Percentiles rank a stretch among this genome's conserved stretches.
Evolutionary conservation across 2,888 invertebrate species (phyloP).

Genomic region (Xylota segnis): DNA sequence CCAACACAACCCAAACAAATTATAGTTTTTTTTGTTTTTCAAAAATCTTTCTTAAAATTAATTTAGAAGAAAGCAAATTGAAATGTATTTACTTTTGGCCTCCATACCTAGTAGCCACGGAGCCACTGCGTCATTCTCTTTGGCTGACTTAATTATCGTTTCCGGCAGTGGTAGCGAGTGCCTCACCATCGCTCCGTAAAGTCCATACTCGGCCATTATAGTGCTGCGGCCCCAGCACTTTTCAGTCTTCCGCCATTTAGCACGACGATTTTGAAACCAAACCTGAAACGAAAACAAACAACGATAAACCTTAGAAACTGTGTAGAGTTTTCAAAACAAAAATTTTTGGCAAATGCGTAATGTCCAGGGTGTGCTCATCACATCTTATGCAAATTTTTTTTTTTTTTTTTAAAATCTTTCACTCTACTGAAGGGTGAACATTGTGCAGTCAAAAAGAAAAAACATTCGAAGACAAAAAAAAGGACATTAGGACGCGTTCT

Average conservation of each 20-base stretch:
- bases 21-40: constrained; percentile 28
- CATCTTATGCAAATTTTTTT: constrained; percentile 52
- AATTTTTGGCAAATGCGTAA: constrained; percentile 47
- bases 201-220: constrained; percentile 99
- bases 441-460: constrained; percentile 64
- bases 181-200: constrained; percentile 99
- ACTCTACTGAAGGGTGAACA: constrained; percentile 49
- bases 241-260: constrained; percentile 99
- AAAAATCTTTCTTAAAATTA: constrained; percentile 40
- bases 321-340: neutral
- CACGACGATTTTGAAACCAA: constrained; percentile 97
- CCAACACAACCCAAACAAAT: constrained; percentile 45
- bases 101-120: constrained; percentile 98
- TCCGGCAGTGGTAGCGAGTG: constrained; percentile 99
- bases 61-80: constrained; percentile 50
- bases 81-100: constrained; percentile 85
- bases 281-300: constrained; percentile 88
- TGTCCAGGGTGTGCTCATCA: neutral
- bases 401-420: neutral
- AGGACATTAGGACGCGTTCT: constrained; percentile 16
- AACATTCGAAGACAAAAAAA: constrained; percentile 36
- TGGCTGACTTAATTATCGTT: constrained; percentile 98
- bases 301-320: neutral
- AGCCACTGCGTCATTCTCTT: constrained; percentile 98
- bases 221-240: constrained; percentile 99